Conservation (phyloP, 2,888 invertebrate genomes). For the Griposia aprilina region DNA sequence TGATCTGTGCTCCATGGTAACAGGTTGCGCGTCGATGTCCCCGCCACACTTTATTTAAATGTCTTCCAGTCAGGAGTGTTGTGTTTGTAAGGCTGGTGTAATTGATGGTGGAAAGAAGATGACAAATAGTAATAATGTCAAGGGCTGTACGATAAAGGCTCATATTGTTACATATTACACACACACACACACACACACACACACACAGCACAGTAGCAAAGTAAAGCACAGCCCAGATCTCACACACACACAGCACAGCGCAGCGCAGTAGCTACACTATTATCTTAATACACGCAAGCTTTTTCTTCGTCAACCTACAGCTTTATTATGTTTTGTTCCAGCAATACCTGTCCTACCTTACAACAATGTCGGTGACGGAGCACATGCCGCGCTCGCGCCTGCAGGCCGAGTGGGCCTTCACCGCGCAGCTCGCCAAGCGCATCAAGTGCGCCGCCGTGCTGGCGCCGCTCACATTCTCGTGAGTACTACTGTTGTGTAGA, state of each 20-base stretch:
- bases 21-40: too few relatives aligned
- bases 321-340: constrained; percentile 72
- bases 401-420: constrained; percentile 97
- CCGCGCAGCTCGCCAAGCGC: constrained; percentile 94
- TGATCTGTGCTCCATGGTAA: too few relatives aligned
- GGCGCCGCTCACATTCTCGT: constrained; percentile 93
- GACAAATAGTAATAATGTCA: not conserved
- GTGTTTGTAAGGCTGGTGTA: not conserved
- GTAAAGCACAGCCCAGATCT: too few relatives aligned
- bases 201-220: too few relatives aligned
- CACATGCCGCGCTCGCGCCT: constrained; percentile 94
- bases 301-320: not conserved
- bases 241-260: too few relatives aligned
- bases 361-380: constrained; percentile 94
- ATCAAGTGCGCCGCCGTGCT: constrained; percentile 93
- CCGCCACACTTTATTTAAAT: too few relatives aligned
- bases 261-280: too few relatives aligned
- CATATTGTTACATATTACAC: too few relatives aligned
- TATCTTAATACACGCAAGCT: too few relatives aligned
- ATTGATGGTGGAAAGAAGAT: not conserved
- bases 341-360: constrained; percentile 96
- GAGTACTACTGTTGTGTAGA: not conserved
- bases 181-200: too few relatives aligned
- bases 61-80: not conserved
- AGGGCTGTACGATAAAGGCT: not conserved